phyloP scores from a whole-genome alignment of 2,113 vertebrate species.

The Tragelaphus strepsiceros region DNA sequence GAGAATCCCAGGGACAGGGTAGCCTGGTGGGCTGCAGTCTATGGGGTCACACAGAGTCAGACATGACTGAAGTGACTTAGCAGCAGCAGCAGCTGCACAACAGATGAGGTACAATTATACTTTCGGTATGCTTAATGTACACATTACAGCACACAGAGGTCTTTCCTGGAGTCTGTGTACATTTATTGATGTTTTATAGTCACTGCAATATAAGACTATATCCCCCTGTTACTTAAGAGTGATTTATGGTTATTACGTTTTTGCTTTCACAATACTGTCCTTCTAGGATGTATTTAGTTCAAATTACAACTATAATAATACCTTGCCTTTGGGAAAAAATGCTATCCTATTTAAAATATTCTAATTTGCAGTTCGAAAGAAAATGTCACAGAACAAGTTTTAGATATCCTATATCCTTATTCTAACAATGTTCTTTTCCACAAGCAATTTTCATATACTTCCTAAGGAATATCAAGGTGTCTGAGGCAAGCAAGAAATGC shows the following conservation, averaged over 20 bases:
- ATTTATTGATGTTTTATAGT: neutral
- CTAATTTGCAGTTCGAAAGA: neutral
- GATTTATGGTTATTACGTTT: neutral
- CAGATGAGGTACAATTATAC: neutral
- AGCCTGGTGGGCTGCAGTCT: neutral
- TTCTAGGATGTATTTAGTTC: neutral
- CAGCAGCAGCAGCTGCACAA: neutral
- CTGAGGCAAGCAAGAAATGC: neutral
- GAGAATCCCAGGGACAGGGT: neutral
- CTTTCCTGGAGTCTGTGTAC: neutral
- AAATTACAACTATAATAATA: neutral
- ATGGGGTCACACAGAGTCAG: neutral
- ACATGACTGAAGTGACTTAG: neutral
- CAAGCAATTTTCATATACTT: neutral
- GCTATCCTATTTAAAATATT: neutral
- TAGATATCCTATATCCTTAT: neutral
- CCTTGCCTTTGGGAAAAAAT: neutral
- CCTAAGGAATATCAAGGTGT: neutral
- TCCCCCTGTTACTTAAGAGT: neutral
- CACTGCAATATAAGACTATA: neutral
- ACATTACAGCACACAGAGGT: neutral
- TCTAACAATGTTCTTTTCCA: neutral
- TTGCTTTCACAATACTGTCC: constrained; percentile 6
- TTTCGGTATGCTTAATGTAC: neutral
- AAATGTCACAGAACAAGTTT: neutral